Conservation (phyloP, 2,797 vertebrate species). For the Onychomys torridus region DNA sequence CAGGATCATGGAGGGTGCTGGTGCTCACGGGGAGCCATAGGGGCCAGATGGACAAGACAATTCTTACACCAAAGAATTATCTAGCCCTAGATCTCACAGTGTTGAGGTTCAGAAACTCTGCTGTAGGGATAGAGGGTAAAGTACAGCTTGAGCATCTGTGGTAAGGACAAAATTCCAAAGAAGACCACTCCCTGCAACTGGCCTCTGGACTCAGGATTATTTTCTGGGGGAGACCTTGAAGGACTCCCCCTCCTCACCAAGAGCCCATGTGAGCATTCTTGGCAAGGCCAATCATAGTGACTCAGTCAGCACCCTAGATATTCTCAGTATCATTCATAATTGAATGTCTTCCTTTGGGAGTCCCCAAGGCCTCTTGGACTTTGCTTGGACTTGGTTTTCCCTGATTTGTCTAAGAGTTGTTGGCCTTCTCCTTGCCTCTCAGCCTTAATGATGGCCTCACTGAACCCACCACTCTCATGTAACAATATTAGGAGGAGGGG, state of each 20-base stretch:
- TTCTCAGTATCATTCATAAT: neutral
- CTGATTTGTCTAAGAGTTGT: neutral
- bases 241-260: neutral
- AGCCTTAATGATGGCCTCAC: neutral
- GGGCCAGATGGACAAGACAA: neutral
- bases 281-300: neutral
- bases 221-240: neutral
- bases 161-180: neutral
- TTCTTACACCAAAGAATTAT: neutral
- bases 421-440: neutral
- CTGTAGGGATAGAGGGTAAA: neutral
- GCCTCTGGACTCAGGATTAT: neutral
- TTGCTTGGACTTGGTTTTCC: neutral
- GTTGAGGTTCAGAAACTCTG: neutral
- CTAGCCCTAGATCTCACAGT: neutral
- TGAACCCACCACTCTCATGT: neutral
- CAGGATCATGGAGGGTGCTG: rapidly evolving
- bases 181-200: neutral
- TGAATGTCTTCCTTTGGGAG: neutral
- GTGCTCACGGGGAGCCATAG: neutral
- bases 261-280: neutral
- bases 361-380: neutral
- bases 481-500: neutral
- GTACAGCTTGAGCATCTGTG: neutral
- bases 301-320: neutral